Evolutionary conservation across 2,113 vertebrate species (phyloP), one percentile per base, ranked within the genome.

Genomic region (Tachuris rubrigastra): DNA sequence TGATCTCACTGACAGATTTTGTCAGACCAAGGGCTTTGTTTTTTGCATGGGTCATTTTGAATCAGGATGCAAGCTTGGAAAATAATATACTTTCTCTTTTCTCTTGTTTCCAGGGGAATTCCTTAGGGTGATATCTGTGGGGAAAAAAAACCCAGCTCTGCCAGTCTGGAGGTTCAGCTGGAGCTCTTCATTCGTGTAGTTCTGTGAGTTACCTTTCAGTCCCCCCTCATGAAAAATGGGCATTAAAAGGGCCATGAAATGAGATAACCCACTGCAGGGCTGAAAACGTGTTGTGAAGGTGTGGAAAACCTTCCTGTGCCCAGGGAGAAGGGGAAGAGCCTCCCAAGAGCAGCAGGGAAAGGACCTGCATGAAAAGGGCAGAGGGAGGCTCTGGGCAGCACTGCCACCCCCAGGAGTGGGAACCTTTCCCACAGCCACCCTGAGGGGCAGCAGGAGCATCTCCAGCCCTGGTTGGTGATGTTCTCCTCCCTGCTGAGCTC

Each of bases 151-250:
- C n/a, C n/a, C 46, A 88, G 10, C 42, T 83, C 6, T 5, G 30
- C 46, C 17, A 6, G 12, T 22, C 69, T 52, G 67, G 47, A 72
- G 28, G 39, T 72, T 69, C 72, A 83, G 49, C 55, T 56, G 7
- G 22, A 86, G 37, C 19, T n/a, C 63, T 33, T 66, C 19, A 1
- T 42, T 73, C 16, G 46, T 67, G 37, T 4, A 21, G 28, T 37
- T 62, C n/a, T 62, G n/a, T 22, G 41, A 53, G 37, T 80, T 44
- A 6, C 2, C 46, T 1, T 21, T 22, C 66, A 76, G 30, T n/a
- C 6, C 21, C 35, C 24, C 20, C 9, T 42, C 44, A 5, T 5
- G 25, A 39, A 37, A 0, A 5, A 37, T 1, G 4, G 6, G 16
- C 14, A 18, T 10, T 44, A 41, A 47, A 68, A 87, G 47, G 53